Percentiles rank a stretch among this genome's conserved stretches.
Conservation (phyloP, 2,888 invertebrate genomes). For the Thalpophila matura region DNA sequence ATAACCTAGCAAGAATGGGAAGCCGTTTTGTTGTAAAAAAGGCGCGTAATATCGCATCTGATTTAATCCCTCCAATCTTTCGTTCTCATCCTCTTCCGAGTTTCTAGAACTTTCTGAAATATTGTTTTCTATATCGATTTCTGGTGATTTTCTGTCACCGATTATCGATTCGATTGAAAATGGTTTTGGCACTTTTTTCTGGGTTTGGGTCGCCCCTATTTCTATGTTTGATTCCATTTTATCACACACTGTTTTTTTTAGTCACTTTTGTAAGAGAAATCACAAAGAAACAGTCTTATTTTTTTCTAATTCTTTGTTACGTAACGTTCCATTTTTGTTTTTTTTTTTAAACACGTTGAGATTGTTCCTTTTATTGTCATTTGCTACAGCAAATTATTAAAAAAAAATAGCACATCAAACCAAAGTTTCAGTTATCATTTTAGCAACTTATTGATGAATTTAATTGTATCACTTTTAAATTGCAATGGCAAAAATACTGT, state of each 20-base stretch:
- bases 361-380: neutral
- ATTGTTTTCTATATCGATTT: slow-evolving; percentile 87
- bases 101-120: slow-evolving; percentile 82
- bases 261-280: slow-evolving; percentile 46
- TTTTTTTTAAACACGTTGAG: slow-evolving; percentile 19
- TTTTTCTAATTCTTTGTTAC: neutral
- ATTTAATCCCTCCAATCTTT: slow-evolving; percentile 79
- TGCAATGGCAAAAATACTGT: slow-evolving; percentile 21
- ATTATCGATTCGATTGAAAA: slow-evolving; percentile 92
- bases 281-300: slow-evolving; percentile 37
- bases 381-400: neutral
- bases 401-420: neutral
- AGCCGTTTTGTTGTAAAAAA: slow-evolving; percentile 86
- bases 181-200: slow-evolving; percentile 89
- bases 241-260: slow-evolving; percentile 30
- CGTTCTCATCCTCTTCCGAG: slow-evolving; percentile 84
- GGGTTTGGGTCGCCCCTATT: slow-evolving; percentile 77
- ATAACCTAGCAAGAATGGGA: slow-evolving; percentile 86
- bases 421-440: neutral
- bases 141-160: slow-evolving; percentile 86
- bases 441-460: slow-evolving; percentile 4
- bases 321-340: slow-evolving; percentile 7
- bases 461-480: slow-evolving; percentile 14
- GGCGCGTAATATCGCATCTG: slow-evolving; percentile 87
- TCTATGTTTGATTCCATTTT: slow-evolving; percentile 78